Conservation (phyloP, 1,140 invertebrate genomes). For the Drosophila nasuta region DNA sequence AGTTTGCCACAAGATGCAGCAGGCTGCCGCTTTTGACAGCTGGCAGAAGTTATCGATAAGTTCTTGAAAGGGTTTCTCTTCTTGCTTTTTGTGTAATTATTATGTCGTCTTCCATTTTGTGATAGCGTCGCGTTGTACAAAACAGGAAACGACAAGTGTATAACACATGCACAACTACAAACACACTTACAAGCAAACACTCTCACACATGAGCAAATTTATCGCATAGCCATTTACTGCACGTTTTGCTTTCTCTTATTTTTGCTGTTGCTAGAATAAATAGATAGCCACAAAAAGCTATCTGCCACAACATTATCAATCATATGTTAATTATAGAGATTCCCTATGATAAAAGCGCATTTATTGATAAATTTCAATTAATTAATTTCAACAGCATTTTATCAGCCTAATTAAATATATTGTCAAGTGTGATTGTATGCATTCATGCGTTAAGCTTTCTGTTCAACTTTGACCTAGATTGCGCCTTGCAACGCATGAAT, state of each 20-base stretch:
- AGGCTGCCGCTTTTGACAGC: slow-evolving; percentile 11
- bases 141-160: slow-evolving; percentile 36
- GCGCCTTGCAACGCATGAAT: slow-evolving; percentile 35
- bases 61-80: slow-evolving; percentile 11
- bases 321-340: background rate
- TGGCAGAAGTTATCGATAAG: slow-evolving; percentile 27
- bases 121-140: slow-evolving; percentile 24
- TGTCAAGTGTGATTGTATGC: background rate
- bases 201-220: slow-evolving; percentile 1
- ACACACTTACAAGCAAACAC: background rate
- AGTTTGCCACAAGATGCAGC: slow-evolving; percentile 39
- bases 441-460: slow-evolving; percentile 8
- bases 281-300: background rate
- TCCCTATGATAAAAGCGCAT: background rate
- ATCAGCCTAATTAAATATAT: background rate
- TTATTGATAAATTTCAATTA: background rate
- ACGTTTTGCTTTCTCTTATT: slow-evolving; percentile 21
- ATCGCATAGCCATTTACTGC: background rate
- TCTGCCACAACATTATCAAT: background rate
- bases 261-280: background rate
- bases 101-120: background rate
- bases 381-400: background rate
- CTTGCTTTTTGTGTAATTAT: slow-evolving; percentile 6
- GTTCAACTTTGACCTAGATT: slow-evolving; percentile 51
- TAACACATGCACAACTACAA: background rate